Percentiles rank a stretch among this genome's conserved stretches.
phyloP scores from a whole-genome alignment of 1,140 invertebrate species.

The Holotrichia oblita region DNA sequence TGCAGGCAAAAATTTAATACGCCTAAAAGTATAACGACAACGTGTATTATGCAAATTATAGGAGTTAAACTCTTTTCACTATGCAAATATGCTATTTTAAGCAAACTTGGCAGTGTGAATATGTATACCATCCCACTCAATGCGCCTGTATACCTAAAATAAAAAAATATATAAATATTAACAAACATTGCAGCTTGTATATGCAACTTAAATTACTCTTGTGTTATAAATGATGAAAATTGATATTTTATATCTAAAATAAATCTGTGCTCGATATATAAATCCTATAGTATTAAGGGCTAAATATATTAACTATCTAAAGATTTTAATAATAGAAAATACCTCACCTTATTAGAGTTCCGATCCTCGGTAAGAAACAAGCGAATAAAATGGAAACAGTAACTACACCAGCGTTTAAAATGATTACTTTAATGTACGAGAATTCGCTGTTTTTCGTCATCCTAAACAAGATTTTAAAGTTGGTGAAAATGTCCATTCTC shows the following conservation, averaged over 20 bases:
- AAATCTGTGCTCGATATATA: no score
- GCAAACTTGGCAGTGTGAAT: constrained; percentile 17
- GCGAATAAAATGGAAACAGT: constrained; percentile 83
- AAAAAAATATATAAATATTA: not conserved
- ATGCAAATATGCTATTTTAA: constrained; percentile 1
- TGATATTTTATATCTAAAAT: no score
- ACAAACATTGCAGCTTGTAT: no score
- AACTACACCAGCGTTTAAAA: constrained; percentile 69
- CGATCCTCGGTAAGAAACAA: constrained; percentile 85
- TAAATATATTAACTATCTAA: no score
- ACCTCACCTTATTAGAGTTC: constrained; percentile 85
- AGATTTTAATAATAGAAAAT: no score
- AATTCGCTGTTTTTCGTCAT: constrained; percentile 56
- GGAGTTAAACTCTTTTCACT: not conserved
- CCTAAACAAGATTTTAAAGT: constrained; percentile 59
- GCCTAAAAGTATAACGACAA: not conserved
- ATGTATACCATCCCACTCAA: constrained; percentile 28
- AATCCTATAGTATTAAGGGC: no score
- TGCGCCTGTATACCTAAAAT: constrained; percentile 24
- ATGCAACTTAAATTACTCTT: no score
- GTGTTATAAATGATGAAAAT: no score
- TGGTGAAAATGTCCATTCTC: constrained; percentile 77
- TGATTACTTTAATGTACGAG: constrained; percentile 62
- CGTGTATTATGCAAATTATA: constrained; percentile 4
- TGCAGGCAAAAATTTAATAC: constrained; percentile 14